A percentile compares a stretch with the other conserved stretches of the same genome.
Conservation (phyloP, 2,797 vertebrate genomes). For the Eidolon dupreanum region DNA sequence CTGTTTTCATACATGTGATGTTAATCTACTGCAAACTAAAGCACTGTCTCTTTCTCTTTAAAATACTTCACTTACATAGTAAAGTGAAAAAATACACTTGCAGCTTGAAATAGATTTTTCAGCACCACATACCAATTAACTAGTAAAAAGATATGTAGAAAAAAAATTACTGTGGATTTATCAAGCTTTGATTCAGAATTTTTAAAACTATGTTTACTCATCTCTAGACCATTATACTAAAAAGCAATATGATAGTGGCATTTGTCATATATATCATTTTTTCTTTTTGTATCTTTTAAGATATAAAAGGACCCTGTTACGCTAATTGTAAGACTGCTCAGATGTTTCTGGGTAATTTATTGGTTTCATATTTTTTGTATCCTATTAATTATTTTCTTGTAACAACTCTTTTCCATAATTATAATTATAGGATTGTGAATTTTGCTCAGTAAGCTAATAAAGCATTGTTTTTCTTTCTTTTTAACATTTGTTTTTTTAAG, state of each 20-base stretch:
- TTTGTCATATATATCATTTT: neutral
- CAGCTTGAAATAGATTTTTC: neutral
- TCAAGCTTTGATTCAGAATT: neutral
- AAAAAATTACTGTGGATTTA: neutral
- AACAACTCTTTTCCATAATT: neutral
- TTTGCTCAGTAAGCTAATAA: neutral
- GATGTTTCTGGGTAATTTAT: neutral
- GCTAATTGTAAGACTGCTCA: neutral
- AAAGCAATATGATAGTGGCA: neutral
- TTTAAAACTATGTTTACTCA: neutral
- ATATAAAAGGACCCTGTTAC: neutral
- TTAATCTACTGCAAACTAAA: neutral
- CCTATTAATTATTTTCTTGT: neutral
- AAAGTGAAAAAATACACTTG: neutral
- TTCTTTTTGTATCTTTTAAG: neutral
- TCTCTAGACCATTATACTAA: neutral
- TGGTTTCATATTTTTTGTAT: neutral
- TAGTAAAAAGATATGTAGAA: neutral
- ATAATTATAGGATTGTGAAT: neutral
- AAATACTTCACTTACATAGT: neutral
- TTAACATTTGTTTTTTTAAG: neutral
- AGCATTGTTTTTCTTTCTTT: neutral
- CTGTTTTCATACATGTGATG: neutral
- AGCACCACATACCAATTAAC: neutral
- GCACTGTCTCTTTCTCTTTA: neutral